These are phyloP conservation scores for Hartigia nigra DNA, from an alignment of 2,888 invertebrate genomes.

Conservation along the genomic window DNA sequence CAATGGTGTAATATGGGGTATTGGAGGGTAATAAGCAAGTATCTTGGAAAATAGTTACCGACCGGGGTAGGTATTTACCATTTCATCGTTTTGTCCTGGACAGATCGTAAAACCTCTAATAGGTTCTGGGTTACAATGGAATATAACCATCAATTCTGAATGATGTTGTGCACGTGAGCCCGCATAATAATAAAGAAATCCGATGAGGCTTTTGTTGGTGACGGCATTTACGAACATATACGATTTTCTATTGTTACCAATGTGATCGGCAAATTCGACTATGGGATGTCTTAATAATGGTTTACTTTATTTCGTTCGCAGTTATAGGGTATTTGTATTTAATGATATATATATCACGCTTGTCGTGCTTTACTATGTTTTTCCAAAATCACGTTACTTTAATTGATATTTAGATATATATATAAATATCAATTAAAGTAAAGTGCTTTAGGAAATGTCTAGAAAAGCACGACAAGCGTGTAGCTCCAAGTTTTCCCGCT, in stretches of 20 bases:
- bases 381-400: too few relatives aligned
- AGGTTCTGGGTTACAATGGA: slow-evolving; percentile 53
- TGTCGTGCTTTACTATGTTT: too few relatives aligned
- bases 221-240: neutral
- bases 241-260: neutral
- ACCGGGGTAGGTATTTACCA: slow-evolving; percentile 39
- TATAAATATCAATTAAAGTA: too few relatives aligned
- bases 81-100: slow-evolving; percentile 40
- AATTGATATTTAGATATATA: too few relatives aligned
- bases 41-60: slow-evolving; percentile 3
- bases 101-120: slow-evolving; percentile 51
- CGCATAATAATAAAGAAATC: slow-evolving; percentile 54
- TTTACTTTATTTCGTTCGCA: neutral
- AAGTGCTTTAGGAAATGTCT: too few relatives aligned
- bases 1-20: neutral
- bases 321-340: neutral
- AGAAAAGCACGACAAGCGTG: too few relatives aligned
- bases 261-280: neutral
- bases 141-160: slow-evolving; percentile 58
- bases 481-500: too few relatives aligned
- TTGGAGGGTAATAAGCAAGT: neutral
- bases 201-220: slow-evolving; percentile 19
- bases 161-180: slow-evolving; percentile 57
- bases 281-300: neutral
- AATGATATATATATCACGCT: too few relatives aligned